Conservation (phyloP, 2,113 vertebrate species). For the Microcebus murinus region DNA sequence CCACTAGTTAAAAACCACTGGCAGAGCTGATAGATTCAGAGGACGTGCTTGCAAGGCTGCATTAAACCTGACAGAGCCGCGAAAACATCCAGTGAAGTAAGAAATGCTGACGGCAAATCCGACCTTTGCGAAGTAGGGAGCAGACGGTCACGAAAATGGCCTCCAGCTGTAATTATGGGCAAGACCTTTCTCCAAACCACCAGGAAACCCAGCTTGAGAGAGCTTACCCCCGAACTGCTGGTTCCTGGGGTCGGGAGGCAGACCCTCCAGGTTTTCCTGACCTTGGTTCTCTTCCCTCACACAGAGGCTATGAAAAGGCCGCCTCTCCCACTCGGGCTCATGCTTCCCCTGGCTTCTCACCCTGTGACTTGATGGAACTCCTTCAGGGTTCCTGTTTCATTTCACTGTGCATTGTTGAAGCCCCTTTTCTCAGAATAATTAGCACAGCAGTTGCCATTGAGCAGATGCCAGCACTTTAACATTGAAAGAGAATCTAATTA, state of each 20-base stretch:
- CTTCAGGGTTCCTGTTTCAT: not conserved
- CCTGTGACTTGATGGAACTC: fast-evolving
- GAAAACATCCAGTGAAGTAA: not conserved
- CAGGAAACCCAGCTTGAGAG: not conserved
- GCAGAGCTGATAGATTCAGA: not conserved
- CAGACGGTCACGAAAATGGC: not conserved
- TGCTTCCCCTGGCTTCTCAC: not conserved
- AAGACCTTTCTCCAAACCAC: not conserved
- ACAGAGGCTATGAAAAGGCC: not conserved
- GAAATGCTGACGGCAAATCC: not conserved
- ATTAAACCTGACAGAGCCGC: not conserved
- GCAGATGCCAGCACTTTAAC: not conserved
- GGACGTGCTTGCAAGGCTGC: not conserved
- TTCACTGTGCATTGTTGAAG: not conserved
- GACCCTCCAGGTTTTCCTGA: not conserved
- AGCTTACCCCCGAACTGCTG: not conserved
- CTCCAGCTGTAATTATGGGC: not conserved
- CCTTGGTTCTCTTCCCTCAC: not conserved
- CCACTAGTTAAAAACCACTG: not conserved
- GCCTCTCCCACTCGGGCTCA: too few relatives aligned
- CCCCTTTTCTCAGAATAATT: not conserved
- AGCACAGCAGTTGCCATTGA: not conserved
- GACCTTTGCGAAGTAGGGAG: not conserved
- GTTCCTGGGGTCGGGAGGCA: not conserved
- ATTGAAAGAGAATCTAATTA: not conserved